Evolutionary conservation across 2,113 vertebrate species (phyloP), one percentile per base, ranked within the genome.

Genomic region (Stegostoma tigrinum): DNA sequence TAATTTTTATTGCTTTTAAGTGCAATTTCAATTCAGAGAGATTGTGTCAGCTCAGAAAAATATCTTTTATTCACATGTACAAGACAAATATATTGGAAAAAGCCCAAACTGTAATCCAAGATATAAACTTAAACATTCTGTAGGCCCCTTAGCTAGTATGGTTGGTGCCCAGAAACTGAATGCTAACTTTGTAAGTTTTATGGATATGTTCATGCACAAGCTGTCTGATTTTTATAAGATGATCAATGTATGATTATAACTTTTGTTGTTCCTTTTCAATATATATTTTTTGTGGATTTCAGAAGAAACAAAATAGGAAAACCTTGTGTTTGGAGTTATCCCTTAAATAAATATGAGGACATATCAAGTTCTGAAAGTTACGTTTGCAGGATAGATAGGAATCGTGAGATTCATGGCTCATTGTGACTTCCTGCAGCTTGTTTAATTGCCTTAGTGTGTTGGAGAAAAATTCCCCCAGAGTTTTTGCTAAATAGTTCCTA

Each of bases 341-440:
- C 2, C 61, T 21, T 93, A 93, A 93, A 93, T 93, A 67, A 67
- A 93, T 93, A 93, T 93, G 89, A 93, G 34, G 61, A 66, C 34
- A 93, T 93, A 66, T 38, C 89, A 93, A 93, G 89, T 93, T 93
- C 34, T 38, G 38, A 93, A 67, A 90, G 87, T 15, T 90, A 90
- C 42, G 89, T 93, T 61, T 93, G 89, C 61, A 66, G 61, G 89
- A 61, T 67, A 93, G 61, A 66, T 42, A 66, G 30, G 8, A 93
- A 93, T 67, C 38, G 87, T 90, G 27, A 55, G 87, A 90, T 90
- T 90, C 30, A n/a, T 64, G 52, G 66, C 30, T 93, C 34, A 93
- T 19, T 93, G 89, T 19, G 89, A 64, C 23, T 93, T 93, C 89
- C 89, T 93, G 61, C 61, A 93, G 89, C 61, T 66, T 93, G 89